phyloP scores from a whole-genome alignment of 2,888 invertebrate genomes.

The Pollenia amentaria region DNA sequence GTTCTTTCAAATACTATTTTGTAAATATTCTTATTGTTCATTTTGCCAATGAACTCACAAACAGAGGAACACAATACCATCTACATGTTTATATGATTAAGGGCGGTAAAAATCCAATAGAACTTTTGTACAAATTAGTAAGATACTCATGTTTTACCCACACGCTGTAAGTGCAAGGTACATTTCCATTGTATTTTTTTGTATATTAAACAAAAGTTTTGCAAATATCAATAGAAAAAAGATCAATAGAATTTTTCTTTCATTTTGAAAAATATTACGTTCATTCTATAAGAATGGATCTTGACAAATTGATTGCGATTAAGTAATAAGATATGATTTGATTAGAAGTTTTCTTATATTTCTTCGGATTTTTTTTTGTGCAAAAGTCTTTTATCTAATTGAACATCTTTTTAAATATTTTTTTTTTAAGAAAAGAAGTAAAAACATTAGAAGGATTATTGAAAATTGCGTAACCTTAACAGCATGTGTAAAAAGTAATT shows the following conservation, averaged over 20 bases:
- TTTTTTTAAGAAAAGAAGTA: constrained; percentile 38
- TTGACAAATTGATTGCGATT: constrained; percentile 73
- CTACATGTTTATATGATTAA: constrained; percentile 4
- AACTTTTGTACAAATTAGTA: constrained; percentile 64
- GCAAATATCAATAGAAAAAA: constrained; percentile 26
- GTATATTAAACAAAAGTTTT: constrained; percentile 18
- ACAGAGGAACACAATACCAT: constrained; percentile 15
- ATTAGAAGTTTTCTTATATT: constrained; percentile 26
- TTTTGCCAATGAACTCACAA: constrained; percentile 36
- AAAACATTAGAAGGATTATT: constrained; percentile 46
- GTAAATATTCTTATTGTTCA: constrained; percentile 55
- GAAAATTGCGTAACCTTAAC: constrained; percentile 60
- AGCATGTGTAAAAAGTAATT: constrained; percentile 69
- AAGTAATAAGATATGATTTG: constrained; percentile 71
- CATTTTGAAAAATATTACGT: neutral
- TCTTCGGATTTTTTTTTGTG: constrained; percentile 4
- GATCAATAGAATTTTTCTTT: constrained; percentile 35
- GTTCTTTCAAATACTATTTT: constrained; percentile 49
- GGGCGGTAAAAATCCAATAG: constrained; percentile 66
- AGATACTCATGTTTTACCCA: constrained; percentile 63
- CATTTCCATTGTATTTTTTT: neutral
- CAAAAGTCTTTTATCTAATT: constrained; percentile 36
- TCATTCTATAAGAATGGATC: constrained; percentile 19
- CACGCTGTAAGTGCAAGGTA: constrained; percentile 64
- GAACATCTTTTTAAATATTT: constrained; percentile 1